A percentile compares a stretch with the other conserved stretches of the same genome.
Conservation (phyloP, 2,888 invertebrate genomes). For the Epinotia ramella region DNA sequence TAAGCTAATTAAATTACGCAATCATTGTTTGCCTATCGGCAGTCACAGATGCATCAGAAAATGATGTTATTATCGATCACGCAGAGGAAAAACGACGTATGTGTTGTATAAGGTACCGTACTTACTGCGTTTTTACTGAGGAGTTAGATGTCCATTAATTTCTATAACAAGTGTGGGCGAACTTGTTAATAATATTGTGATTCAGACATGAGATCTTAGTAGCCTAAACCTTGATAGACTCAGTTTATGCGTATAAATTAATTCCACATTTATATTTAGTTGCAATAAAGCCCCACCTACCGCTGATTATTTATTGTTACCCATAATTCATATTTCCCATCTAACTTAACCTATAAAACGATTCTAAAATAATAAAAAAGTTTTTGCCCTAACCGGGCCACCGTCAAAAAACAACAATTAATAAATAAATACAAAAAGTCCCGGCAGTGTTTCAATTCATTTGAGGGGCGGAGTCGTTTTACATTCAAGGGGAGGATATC, state of each 20-base stretch:
- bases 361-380: conserved; percentile 48
- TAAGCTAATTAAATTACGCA: conserved; percentile 42
- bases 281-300: conserved; percentile 39
- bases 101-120: not conserved
- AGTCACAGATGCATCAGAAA: conserved; percentile 36
- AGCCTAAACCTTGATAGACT: conserved; percentile 9
- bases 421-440: conserved; percentile 74
- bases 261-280: conserved; percentile 37
- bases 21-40: conserved; percentile 20
- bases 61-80: conserved; percentile 26
- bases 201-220: conserved; percentile 40
- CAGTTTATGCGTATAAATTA: conserved; percentile 39
- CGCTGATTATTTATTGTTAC: conserved; percentile 33
- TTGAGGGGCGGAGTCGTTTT: conserved; percentile 81
- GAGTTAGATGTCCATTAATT: conserved; percentile 26
- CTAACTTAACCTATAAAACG: conserved; percentile 45
- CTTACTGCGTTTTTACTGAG: not conserved
- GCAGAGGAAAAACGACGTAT: not conserved
- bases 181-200: conserved; percentile 44
- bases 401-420: conserved; percentile 81
- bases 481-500: conserved; percentile 84
- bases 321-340: conserved; percentile 49
- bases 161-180: conserved; percentile 38
- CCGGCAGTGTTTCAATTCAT: conserved; percentile 83
- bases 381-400: conserved; percentile 63